Conservation (phyloP, 2,113 vertebrate genomes). For the Mixornis gularis region DNA sequence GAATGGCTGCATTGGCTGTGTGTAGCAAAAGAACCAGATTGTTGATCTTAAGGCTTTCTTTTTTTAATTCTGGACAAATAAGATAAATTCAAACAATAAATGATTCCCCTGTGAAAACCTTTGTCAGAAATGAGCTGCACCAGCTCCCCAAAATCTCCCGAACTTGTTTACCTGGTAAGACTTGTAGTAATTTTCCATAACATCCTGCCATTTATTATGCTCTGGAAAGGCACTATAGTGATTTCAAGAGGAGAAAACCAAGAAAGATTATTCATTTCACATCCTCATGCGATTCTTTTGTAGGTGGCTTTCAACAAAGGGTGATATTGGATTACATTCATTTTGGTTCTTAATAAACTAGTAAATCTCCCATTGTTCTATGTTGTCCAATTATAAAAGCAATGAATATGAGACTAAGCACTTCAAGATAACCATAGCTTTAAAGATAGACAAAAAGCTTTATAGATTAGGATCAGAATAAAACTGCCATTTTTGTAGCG, state of each 20-base stretch:
- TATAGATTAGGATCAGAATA: constrained; percentile 63
- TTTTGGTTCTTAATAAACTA: constrained; percentile 70
- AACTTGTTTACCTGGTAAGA: constrained; percentile 1
- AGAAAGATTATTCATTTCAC: constrained; percentile 66
- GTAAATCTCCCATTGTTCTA: constrained; percentile 71
- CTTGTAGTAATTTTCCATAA: constrained; percentile 24
- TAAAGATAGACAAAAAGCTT: constrained; percentile 66
- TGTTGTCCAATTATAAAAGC: constrained; percentile 70
- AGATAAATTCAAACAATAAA: background rate
- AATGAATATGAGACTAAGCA: constrained; percentile 67
- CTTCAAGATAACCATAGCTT: constrained; percentile 68
- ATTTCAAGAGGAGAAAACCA: constrained; percentile 58
- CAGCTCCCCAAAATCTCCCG: background rate
- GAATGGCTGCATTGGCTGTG: background rate
- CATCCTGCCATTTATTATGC: constrained; percentile 16
- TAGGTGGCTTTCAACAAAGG: constrained; percentile 66
- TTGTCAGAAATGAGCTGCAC: background rate
- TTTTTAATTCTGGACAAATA: background rate
- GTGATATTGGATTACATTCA: constrained; percentile 66
- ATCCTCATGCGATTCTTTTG: constrained; percentile 64
- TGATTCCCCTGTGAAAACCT: background rate
- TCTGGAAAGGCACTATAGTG: constrained; percentile 28
- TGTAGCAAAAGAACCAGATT: background rate
- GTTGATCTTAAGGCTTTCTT: background rate
- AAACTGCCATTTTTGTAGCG: constrained; percentile 47